Percentiles rank a stretch among this genome's conserved stretches.
These are phyloP conservation scores for Paralvinella palmiformis DNA, from an alignment of 1,140 invertebrate species.

Conservation along the genomic window DNA sequence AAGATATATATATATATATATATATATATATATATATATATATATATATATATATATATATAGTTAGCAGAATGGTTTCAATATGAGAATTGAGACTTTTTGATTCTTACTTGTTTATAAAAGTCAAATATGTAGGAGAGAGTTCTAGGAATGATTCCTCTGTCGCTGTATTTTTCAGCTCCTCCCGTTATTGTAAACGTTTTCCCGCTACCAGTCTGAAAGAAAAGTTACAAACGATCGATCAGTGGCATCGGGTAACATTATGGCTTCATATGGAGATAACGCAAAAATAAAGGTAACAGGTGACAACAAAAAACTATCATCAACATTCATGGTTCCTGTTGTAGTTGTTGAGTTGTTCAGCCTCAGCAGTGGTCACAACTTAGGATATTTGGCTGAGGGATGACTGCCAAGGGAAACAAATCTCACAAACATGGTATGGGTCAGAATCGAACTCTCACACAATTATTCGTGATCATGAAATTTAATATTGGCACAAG, in stretches of 20 bases:
- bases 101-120: constrained; percentile 41
- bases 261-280: not conserved
- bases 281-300: not conserved
- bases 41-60: too few relatives aligned
- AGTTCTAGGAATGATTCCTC: constrained; percentile 50
- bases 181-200: constrained; percentile 53
- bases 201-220: constrained; percentile 52
- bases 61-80: too few relatives aligned
- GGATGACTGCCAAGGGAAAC: not conserved
- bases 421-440: not conserved
- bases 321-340: not conserved
- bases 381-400: not conserved
- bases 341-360: constrained; percentile 1
- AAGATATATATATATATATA: too few relatives aligned
- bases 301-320: constrained; percentile 2
- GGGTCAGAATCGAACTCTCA: not conserved
- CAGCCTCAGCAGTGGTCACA: not conserved
- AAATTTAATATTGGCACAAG: not conserved
- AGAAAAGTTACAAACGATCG: not conserved
- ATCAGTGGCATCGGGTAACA: not conserved
- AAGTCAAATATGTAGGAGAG: constrained; percentile 50
- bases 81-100: too few relatives aligned
- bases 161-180: constrained; percentile 43
- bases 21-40: too few relatives aligned
- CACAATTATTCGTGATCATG: too few relatives aligned